Evolutionary conservation across 2,113 vertebrate species (phyloP), one percentile per base, ranked within the genome.

Genomic region (Typhlomys cinereus): DNA sequence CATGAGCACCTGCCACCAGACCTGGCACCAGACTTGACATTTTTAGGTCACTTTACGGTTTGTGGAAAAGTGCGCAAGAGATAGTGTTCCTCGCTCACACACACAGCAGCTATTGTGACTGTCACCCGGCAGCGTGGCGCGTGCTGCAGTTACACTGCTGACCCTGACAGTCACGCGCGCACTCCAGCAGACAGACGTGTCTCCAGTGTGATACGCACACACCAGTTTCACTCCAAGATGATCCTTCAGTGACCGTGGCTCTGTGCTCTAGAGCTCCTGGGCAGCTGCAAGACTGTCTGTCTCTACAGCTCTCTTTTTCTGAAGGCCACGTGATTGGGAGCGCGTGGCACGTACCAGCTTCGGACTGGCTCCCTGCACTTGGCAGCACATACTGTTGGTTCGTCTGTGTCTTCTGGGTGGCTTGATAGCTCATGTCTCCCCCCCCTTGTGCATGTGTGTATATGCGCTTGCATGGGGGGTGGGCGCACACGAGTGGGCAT

Each of bases 281-380:
- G 48, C 2, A 11, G 36, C 61, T 48, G 10, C 14, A n/a, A n/a
- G n/a, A n/a, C n/a, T n/a, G n/a, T n/a, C n/a, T n/a, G 21, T 66
- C 54, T 67, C 44, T 17, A n/a, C 4, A 23, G 34, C 46, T 76
- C 48, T 23, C 11, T 25, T n/a, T 91, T 46, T 34, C 27, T 69
- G 31, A n/a, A 27, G 2, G 29, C 14, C 46, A 5, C 7, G 25
- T 0, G 41, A 7, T 7, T 64, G 50, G 44, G 79, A 44, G 59
- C 21, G 0, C 1, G 64, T 0, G 44, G 75, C 6, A 44, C 1
- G 11, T 0, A 64, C 44, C 41, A 14, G 62, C 39, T 46, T 36
- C 76, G 69, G 66, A 41, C 7, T 36, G 64, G 5, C 41, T 50
- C 50, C 46, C 70, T n/a, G 84, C 29, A 36, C 36, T 41, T 54